Base-by-base conservation (phyloP, 1,140 invertebrate species). In the Hycleus cichorii region DNA sequence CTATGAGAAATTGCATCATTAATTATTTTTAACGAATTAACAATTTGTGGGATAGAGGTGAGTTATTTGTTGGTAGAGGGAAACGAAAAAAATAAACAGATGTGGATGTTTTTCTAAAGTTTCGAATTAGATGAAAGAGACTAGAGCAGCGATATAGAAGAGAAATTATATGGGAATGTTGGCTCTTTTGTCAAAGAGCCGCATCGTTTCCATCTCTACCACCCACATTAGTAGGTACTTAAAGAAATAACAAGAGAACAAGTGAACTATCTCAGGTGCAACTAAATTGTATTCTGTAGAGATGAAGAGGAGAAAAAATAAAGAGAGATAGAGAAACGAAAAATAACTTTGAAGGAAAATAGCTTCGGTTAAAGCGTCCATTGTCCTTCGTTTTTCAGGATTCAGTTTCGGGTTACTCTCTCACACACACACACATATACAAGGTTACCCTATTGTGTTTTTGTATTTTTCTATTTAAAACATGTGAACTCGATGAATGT, bases 401-500 rank as follows among this genome's bases (percentile, higher is more conserved):
- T 32, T 45, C 24, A 58, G 66, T 64, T 66, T 68, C 64, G 59
- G 64, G 64, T 68, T 68, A 66, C 64, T 32, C 64, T 32, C 32
- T 32, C 32, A 32, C 32, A 32, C 32, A 32, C 27, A 32, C 7
- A 5, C 32, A 32, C 2, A 32, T 32, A 53, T 52, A 61, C 64
- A 66, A 66, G 66, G 66, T 62, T 60, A 32, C 32, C n/a, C 62
- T 51, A 66, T 68, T 68, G 66, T 68, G 47, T 47, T 45, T 44
- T 32, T 32, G 32, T 32, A 32, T 32, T 39, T 39, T 47, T 54
- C 59, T 64, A 65, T 68, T 68, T 68, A 64, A 64, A 68, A 64
- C 61, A 68, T 64, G 64, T 66, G 64, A 66, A 66, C 64, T 63
- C 51, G 57, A 57, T 62, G 52, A 58, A 63, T 49, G 59, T 65